phyloP scores from a whole-genome alignment of 2,113 vertebrate genomes.

The Zeus faber region DNA sequence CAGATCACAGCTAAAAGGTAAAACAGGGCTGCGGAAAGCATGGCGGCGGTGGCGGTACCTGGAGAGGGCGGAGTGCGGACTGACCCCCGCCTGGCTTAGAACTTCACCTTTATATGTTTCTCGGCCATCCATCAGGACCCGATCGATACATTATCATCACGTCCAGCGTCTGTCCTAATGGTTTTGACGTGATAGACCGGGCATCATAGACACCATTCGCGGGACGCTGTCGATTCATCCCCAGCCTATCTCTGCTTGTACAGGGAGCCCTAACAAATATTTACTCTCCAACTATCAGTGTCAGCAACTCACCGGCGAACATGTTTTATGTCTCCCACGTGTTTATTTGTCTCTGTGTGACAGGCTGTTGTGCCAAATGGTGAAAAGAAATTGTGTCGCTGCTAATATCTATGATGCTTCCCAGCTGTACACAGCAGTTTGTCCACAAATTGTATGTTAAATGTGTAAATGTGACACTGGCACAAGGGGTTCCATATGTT shows the following conservation, averaged over 20 bases:
- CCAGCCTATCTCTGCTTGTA: slow-evolving; percentile 75
- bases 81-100: slow-evolving; percentile 24
- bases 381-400: too few species aligned
- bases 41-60: slow-evolving; percentile 56
- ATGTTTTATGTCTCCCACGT: slow-evolving; percentile 55
- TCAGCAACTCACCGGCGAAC: slow-evolving; percentile 45
- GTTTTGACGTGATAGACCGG: slow-evolving; percentile 62
- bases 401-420: too few species aligned
- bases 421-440: too few species aligned
- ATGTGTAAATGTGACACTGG: too few species aligned
- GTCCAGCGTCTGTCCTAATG: slow-evolving; percentile 66
- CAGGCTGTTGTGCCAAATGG: neutral
- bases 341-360: neutral
- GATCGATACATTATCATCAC: slow-evolving; percentile 75
- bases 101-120: slow-evolving; percentile 69
- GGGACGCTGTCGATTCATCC: slow-evolving; percentile 58
- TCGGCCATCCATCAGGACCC: slow-evolving; percentile 60
- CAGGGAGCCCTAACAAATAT: slow-evolving; percentile 76
- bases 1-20: slow-evolving; percentile 65
- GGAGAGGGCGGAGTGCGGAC: slow-evolving; percentile 20
- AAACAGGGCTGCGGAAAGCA: slow-evolving; percentile 62
- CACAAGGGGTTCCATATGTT: too few species aligned
- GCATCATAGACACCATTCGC: slow-evolving; percentile 65
- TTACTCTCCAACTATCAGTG: slow-evolving; percentile 61
- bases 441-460: too few species aligned